Percentiles rank a stretch among this genome's conserved stretches.
Evolutionary conservation across 2,888 invertebrate genomes (phyloP).

Genomic region (Trissolcus brochymenae): DNA sequence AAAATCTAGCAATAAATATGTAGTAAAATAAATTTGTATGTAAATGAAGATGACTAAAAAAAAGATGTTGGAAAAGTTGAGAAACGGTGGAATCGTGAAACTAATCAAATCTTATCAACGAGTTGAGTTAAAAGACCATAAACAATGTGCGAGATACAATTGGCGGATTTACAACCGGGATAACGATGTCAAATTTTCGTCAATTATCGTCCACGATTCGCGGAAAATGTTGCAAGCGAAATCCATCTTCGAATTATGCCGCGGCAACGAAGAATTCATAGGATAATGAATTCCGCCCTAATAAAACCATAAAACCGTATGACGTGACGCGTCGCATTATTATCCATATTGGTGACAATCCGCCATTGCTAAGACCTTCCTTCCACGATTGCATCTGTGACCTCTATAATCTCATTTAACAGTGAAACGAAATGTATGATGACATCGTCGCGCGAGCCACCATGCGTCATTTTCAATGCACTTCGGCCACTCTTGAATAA

Average conservation of each 20-base stretch:
- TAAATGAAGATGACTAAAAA: too few species aligned
- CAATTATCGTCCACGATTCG: constrained; percentile 35
- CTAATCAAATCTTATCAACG: not conserved
- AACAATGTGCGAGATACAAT: constrained; percentile 9
- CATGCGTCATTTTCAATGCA: constrained; percentile 56
- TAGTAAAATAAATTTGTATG: too few species aligned
- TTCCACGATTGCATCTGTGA: constrained; percentile 57
- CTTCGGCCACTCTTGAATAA: constrained; percentile 37
- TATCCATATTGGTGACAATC: constrained; percentile 57
- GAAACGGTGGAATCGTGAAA: too few species aligned
- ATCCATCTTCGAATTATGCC: constrained; percentile 44
- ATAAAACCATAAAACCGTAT: constrained; percentile 56
- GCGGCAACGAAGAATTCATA: constrained; percentile 47
- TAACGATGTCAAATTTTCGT: constrained; percentile 38
- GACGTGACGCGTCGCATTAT: constrained; percentile 58
- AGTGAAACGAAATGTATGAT: constrained; percentile 58
- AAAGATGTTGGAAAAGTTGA: too few species aligned
- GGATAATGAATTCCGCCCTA: constrained; percentile 59
- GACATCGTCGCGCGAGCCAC: constrained; percentile 50
- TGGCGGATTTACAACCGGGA: constrained; percentile 1
- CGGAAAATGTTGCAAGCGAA: constrained; percentile 45
- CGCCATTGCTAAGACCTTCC: constrained; percentile 58
- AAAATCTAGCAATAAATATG: too few species aligned
- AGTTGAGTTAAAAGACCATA: not conserved
- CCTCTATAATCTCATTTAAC: constrained; percentile 59